Evolutionary conservation across 2,888 invertebrate species (phyloP), one percentile per base, ranked within the genome.

Genomic region (Ryuthela nishihirai): DNA sequence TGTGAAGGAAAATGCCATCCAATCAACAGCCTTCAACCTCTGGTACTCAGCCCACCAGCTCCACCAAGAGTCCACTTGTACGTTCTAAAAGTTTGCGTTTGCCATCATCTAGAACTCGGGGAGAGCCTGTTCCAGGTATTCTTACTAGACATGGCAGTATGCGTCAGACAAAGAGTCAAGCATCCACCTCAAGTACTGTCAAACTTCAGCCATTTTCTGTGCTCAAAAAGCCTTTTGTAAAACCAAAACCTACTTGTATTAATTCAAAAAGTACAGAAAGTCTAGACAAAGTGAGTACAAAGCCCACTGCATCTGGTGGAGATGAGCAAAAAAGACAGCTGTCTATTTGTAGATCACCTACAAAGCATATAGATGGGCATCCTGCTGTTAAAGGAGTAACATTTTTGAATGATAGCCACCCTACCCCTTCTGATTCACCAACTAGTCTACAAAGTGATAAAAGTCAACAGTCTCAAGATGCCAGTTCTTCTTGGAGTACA

Each of bases 21-120:
- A 54, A 54, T 20, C 46, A 32, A 18, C 20, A 18, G 6, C 9
- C 50, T 35, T 17, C n/a, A 17, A 12, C 46, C 25, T 24, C 54
- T 15, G 17, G 12, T n/a, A 10, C 23, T 5, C 44, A 34, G 10
- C 12, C 34, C 21, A 15, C 41, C 4, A 20, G 34, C 4, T 15
- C 42, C 10, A 43, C 4, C 15, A 43, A 21, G 10, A 10, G 36
- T 17, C 40, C 48, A 34, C 35, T 62, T 1, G 54, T 52, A 18
- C 50, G 61, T 4, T 62, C 61, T 12, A 62, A 61, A 44, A 62
- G 61, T 40, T 25, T 62, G 25, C 25, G 61, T 21, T 26, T 62
- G 10, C 47, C 61, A n/a, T 45, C 50, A 24, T 39, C 55, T 12
- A 44, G 35, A 29, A 46, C 52, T 12, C 52, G 53, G 21, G 35